Base-by-base conservation (phyloP, 2,888 invertebrate genomes). In the Pilophorus perplexus region DNA sequence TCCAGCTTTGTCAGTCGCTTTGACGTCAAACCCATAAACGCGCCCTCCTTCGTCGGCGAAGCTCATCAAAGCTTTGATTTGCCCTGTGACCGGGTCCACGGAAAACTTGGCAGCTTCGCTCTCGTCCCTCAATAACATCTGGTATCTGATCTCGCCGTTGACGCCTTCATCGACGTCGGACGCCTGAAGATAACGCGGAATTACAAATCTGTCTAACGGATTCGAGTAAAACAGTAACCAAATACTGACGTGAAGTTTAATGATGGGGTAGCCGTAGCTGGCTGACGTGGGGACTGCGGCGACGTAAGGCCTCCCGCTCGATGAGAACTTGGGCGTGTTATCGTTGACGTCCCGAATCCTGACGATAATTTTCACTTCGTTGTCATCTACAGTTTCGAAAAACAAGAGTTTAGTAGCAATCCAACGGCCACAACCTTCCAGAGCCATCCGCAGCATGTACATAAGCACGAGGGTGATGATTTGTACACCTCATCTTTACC, bases 21-120 rank as follows among this genome's bases (percentile, higher is more conserved):
- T 90, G 8, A 92, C 90, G 77, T 92, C 91, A 74, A 92, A 91
- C 0, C 90, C 90, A 74, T 87, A 90, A 42, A 92, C 87, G 70
- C 85, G 82, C 0, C 90, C 90, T 16, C 86, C 86, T 71, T 87
- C 86, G 59, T 83, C 79, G 0, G 83, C 79, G 66, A 91, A 85
- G 40, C 85, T 82, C 1, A 86, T 83, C 14, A 90, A 83, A 0
- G 87, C 84, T 12, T 89, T 82, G 48, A 92, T 87, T 71, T 87
- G 85, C 2, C 92, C 92, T 1, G 85, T 84, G 0, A 85, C 78
- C 0, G 89, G 82, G 76, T 92, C 90, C 71, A 92, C 87, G 60
- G 86, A 84, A 74, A 92, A 92, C 12, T 89, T 81, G 2, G 84
- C 83, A 0, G 86, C 84, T 38, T 88, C 86, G 64, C 89, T 88